Evolutionary conservation across 2,797 vertebrate species (phyloP), one percentile per base, ranked within the genome.

Genomic region (Halcyon badia): DNA sequence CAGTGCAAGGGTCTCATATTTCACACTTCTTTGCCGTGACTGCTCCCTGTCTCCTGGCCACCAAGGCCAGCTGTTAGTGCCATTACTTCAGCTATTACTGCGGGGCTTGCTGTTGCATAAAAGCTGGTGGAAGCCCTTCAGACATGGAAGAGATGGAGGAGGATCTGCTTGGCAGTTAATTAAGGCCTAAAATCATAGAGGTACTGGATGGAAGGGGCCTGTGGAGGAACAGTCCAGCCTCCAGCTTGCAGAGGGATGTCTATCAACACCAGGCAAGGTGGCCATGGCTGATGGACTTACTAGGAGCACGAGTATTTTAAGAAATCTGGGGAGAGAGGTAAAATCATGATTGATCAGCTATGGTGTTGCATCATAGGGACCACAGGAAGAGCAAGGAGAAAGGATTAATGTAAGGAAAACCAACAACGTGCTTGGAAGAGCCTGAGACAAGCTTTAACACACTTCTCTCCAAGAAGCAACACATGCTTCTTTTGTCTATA

Each of bases 41-140:
- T 52, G 61, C 26, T 82, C 78, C 46, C 30, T 39, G 42, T 72
- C 49, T 92, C 54, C 70, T 39, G 16, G 72, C 33, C 66, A 91
- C 65, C 33, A 52, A 31, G 49, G 61, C 42, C 77, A 92, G 31
- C 61, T 39, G 35, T 24, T 66, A 46, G 14, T 41, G 64, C 57
- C 71, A 70, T 30, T 64, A 60, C 28, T 51, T 37, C 48, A 83
- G 65, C 28, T 70, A 31, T 25, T 91, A 85, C 83, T 85, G 57
- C 21, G 25, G 52, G 37, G 33, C 64, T 87, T 0, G 0, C 0
- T 51, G 49, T 17, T 76, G 64, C 39, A 20, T 9, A 37, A 35
- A 89, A 87, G 49, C 68, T 68, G 28, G 77, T 31, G 6, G 4
- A 73, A 87, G 37, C 52, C 60, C 81, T 35, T 64, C 24, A 64